phyloP scores from a whole-genome alignment of 35 echinoderm and acorn worm genomes.

The Amphiura filiformis region DNA sequence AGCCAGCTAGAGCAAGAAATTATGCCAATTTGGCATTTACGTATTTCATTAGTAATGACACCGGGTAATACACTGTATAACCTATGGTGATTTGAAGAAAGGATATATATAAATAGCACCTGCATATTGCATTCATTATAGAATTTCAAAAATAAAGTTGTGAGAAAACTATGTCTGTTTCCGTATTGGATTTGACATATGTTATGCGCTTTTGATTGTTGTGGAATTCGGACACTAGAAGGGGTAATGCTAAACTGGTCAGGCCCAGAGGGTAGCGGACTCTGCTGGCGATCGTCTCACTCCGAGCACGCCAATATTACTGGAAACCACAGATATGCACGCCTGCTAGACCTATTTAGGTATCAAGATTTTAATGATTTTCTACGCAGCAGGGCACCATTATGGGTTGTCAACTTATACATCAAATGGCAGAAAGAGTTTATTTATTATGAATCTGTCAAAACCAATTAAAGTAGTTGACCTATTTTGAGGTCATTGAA shows the following conservation, averaged over 20 bases:
- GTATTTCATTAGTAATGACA: no score
- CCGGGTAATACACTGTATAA: no score
- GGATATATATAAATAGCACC: no score
- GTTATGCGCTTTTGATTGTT: neutral
- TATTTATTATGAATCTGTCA: neutral
- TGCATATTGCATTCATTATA: no score
- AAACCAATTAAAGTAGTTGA: conserved; percentile 5
- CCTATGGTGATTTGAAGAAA: no score
- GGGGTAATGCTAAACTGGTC: neutral
- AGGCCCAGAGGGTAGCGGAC: neutral
- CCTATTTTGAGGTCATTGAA: neutral
- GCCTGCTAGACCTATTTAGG: conserved; percentile 1
- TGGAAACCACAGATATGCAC: neutral
- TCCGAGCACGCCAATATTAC: neutral
- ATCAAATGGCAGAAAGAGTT: conserved; percentile 8
- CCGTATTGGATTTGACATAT: neutral
- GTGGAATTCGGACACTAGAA: neutral
- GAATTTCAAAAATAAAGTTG: neutral
- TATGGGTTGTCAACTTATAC: neutral
- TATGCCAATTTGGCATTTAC: no score
- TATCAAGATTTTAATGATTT: conserved; percentile 1
- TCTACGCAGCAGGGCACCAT: neutral
- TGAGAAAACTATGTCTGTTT: neutral
- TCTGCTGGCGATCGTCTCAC: neutral
- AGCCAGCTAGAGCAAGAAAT: no score